phyloP scores from a whole-genome alignment of 2,797 vertebrate genomes.

The Enteromius argenteus region DNA sequence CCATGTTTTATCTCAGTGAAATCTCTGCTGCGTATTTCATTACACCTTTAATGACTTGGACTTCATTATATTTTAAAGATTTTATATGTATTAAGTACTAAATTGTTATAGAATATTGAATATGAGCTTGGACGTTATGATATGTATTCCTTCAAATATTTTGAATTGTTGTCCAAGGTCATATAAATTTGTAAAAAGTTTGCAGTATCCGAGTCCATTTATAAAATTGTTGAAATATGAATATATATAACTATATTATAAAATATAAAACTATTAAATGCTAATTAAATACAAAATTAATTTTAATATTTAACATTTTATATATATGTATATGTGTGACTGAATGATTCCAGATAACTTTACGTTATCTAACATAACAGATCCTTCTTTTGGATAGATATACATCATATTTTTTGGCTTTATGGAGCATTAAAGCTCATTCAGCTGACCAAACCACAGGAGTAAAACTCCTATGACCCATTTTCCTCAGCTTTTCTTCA shows the following conservation, averaged over 20 bases:
- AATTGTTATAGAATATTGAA: neutral
- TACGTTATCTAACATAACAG: neutral
- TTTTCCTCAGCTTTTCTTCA: slow-evolving; percentile 34
- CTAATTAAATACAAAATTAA: neutral
- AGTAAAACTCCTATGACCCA: slow-evolving; percentile 1
- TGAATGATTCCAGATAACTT: neutral
- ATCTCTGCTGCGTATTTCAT: neutral
- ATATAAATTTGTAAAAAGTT: neutral
- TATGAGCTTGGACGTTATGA: neutral
- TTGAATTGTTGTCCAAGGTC: neutral
- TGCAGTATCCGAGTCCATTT: neutral
- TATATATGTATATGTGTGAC: neutral
- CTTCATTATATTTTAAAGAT: neutral
- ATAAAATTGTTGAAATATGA: neutral
- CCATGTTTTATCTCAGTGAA: neutral
- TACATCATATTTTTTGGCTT: neutral
- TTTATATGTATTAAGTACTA: neutral
- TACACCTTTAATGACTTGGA: neutral
- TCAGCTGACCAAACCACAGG: slow-evolving; percentile 18
- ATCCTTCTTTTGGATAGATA: neutral
- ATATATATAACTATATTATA: no score
- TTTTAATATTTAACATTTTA: neutral
- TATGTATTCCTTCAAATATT: neutral
- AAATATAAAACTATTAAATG: neutral
- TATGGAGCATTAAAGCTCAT: neutral